Evolutionary conservation across 2,797 vertebrate species (phyloP).

Genomic region (Pseudopleuronectes americanus): DNA sequence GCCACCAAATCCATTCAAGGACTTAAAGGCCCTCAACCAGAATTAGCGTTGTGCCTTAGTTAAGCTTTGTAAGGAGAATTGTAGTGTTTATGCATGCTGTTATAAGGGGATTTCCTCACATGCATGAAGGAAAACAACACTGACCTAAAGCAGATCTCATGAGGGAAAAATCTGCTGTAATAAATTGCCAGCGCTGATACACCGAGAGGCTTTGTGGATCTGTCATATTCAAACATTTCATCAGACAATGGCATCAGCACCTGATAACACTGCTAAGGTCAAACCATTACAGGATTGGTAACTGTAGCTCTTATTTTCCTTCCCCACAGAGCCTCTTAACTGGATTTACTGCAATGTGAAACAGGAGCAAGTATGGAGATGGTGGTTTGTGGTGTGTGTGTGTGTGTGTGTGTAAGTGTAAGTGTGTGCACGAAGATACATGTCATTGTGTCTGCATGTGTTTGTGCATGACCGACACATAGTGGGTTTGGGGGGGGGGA

Average conservation of each 20-base stretch:
- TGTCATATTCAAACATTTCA: constrained; percentile 75
- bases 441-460: constrained; percentile 19
- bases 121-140: constrained; percentile 15
- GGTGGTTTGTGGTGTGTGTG: constrained; percentile 50
- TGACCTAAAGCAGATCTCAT: constrained; percentile 26
- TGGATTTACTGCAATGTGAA: constrained; percentile 81
- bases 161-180: constrained; percentile 57
- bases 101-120: constrained; percentile 19
- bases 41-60: constrained; percentile 10
- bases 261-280: constrained; percentile 76
- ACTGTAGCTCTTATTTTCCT: constrained; percentile 72
- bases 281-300: constrained; percentile 79
- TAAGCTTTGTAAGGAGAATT: constrained; percentile 8
- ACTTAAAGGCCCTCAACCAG: background rate
- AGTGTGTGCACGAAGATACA: constrained; percentile 4
- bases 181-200: constrained; percentile 62
- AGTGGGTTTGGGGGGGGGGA: constrained; percentile 53
- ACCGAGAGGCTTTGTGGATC: constrained; percentile 69
- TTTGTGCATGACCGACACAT: constrained; percentile 24
- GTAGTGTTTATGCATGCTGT: constrained; percentile 1
- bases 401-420: constrained; percentile 10
- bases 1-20: constrained; percentile 6
- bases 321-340: constrained; percentile 76
- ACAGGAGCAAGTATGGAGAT: constrained; percentile 68
- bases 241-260: constrained; percentile 70